phyloP scores from a whole-genome alignment of 1,140 invertebrate genomes.

The Ceratina calcarata region DNA sequence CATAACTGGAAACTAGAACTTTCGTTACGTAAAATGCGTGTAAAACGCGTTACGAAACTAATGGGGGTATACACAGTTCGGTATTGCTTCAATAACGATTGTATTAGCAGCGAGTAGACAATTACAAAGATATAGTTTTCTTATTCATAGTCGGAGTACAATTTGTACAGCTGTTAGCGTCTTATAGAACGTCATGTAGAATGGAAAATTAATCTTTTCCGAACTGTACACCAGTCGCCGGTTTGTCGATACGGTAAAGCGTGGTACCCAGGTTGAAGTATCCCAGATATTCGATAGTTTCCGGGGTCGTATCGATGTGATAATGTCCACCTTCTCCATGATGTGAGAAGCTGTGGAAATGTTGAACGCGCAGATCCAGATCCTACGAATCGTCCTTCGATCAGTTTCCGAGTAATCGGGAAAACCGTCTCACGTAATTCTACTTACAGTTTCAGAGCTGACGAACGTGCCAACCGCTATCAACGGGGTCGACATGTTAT shows the following conservation, averaged over 20 bases:
- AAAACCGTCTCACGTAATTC: not conserved
- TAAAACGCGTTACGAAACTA: not conserved
- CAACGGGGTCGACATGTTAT: constrained; percentile 92
- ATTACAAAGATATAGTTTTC: constrained; percentile 1
- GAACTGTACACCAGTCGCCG: constrained; percentile 80
- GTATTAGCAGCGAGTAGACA: not conserved
- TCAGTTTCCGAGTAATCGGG: not conserved
- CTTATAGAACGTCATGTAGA: no score
- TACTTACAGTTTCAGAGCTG: constrained; percentile 90
- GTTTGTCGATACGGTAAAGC: constrained; percentile 91
- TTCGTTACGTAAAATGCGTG: constrained; percentile 2
- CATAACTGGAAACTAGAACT: not conserved
- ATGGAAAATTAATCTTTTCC: constrained; percentile 81
- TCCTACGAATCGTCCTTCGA: constrained; percentile 80
- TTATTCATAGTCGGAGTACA: not conserved
- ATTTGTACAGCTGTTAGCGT: not conserved
- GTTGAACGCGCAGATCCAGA: constrained; percentile 93
- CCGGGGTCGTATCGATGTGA: constrained; percentile 95
- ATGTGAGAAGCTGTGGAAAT: constrained; percentile 95
- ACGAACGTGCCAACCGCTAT: constrained; percentile 93
- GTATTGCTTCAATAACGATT: not conserved
- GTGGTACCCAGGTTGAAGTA: constrained; percentile 90
- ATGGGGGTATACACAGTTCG: not conserved
- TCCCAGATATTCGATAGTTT: constrained; percentile 90
- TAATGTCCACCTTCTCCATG: constrained; percentile 97